Conservation (phyloP, 2,797 vertebrate genomes). For the Setipinna tenuifilis region DNA sequence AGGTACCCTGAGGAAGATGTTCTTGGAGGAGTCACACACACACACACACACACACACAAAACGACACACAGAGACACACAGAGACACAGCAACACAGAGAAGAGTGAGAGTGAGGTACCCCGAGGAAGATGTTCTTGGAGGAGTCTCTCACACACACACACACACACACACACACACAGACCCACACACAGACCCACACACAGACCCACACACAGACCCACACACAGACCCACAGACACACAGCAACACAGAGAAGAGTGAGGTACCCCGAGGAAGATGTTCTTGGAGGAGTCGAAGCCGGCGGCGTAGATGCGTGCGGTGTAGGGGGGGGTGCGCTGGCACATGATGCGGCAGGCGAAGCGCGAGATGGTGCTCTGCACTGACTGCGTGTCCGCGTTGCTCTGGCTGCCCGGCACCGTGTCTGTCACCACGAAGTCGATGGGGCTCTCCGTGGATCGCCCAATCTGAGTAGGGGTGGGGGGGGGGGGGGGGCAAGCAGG, state of each 20-base stretch:
- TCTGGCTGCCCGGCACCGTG: slow-evolving; percentile 94
- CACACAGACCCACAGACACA: not conserved
- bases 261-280: slow-evolving; percentile 96
- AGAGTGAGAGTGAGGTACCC: too few species aligned
- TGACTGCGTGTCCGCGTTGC: slow-evolving; percentile 92
- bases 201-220: not conserved
- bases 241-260: too few species aligned
- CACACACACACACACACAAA: too few species aligned
- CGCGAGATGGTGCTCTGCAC: slow-evolving; percentile 98
- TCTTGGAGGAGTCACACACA: too few species aligned
- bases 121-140: too few species aligned
- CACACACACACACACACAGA: not conserved
- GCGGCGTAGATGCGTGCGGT: slow-evolving; percentile 96
- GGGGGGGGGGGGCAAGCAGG: not conserved
- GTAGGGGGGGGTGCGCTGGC: slow-evolving; percentile 93
- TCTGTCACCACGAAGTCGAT: slow-evolving; percentile 99
- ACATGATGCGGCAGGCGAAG: slow-evolving; percentile 97
- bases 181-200: not conserved
- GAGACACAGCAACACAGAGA: too few species aligned
- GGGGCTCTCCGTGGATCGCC: slow-evolving; percentile 95
- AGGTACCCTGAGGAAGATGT: too few species aligned
- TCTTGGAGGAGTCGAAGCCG: slow-evolving; percentile 98
- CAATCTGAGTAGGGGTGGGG: slow-evolving; percentile 77
- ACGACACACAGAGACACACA: too few species aligned
- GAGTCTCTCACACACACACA: too few species aligned